Evolutionary conservation across 1,140 invertebrate genomes (phyloP).

Genomic region (Drosophila tsacasi): DNA sequence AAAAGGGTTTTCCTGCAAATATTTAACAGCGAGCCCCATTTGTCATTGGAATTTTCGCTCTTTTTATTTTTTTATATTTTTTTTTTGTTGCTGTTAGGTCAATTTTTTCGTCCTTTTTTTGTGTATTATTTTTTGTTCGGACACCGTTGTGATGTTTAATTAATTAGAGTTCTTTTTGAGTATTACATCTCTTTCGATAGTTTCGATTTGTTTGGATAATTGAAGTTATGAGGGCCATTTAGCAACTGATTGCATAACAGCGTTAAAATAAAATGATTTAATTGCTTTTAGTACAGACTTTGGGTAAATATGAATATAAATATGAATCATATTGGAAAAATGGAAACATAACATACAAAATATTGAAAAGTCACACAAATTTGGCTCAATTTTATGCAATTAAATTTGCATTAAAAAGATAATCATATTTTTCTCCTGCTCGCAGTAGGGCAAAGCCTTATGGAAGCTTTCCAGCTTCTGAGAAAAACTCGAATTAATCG

Average conservation of each 20-base stretch:
- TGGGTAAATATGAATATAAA: not conserved
- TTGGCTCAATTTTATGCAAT: not conserved
- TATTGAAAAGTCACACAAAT: not conserved
- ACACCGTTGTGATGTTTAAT: conserved; percentile 72
- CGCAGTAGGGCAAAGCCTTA: not conserved
- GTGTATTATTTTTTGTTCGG: conserved; percentile 13
- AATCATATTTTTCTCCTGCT: too few relatives aligned
- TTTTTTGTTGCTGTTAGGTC: conserved; percentile 21
- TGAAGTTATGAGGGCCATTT: conserved; percentile 12
- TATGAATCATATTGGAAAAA: not conserved
- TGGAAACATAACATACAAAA: not conserved
- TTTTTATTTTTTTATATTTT: conserved; percentile 5
- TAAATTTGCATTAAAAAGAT: not conserved
- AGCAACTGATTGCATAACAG: not conserved
- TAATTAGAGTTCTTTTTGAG: conserved; percentile 72
- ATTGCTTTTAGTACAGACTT: too few relatives aligned
- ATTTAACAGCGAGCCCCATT: conserved; percentile 57
- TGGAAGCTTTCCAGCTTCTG: not conserved
- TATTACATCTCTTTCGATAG: conserved; percentile 44
- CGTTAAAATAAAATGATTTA: not conserved
- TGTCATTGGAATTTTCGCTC: conserved; percentile 51
- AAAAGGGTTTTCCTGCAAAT: conserved; percentile 59
- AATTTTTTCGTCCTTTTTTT: conserved; percentile 12
- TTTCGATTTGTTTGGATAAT: conserved; percentile 9
- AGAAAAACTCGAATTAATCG: not conserved